phyloP scores from a whole-genome alignment of 2,797 vertebrate genomes.

The Pipistrellus pygmaeus region DNA sequence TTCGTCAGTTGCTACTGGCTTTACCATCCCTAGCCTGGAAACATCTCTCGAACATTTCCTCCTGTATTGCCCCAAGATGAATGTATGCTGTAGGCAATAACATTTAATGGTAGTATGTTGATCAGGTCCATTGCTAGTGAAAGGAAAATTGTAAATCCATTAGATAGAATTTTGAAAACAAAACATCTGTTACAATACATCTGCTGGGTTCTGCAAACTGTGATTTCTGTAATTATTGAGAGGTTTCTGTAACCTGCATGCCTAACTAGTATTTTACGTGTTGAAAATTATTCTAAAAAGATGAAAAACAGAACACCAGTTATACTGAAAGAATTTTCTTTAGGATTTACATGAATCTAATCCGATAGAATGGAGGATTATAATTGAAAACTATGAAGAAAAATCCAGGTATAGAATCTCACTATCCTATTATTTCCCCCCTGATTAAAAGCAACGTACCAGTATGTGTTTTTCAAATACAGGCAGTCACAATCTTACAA shows the following conservation, averaged over 20 bases:
- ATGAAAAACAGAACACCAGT: slow-evolving; percentile 63
- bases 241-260: slow-evolving; percentile 61
- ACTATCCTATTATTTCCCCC: slow-evolving; percentile 19
- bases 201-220: slow-evolving; percentile 54
- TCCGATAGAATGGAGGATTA: slow-evolving; percentile 53
- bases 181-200: slow-evolving; percentile 44
- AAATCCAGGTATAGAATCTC: slow-evolving; percentile 23
- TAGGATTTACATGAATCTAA: slow-evolving; percentile 56
- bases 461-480: slow-evolving; percentile 58
- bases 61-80: background rate
- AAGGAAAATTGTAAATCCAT: slow-evolving; percentile 48
- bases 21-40: slow-evolving; percentile 29
- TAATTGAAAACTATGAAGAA: slow-evolving; percentile 59
- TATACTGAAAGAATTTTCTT: slow-evolving; percentile 57
- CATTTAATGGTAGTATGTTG: background rate
- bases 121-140: background rate
- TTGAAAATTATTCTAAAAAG: slow-evolving; percentile 63
- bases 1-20: slow-evolving; percentile 31
- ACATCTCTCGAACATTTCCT: slow-evolving; percentile 13
- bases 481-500: slow-evolving; percentile 35
- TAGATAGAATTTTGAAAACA: slow-evolving; percentile 51
- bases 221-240: slow-evolving; percentile 68
- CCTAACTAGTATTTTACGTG: slow-evolving; percentile 44
- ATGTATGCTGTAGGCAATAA: slow-evolving; percentile 9
- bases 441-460: slow-evolving; percentile 54